Evolutionary conservation across 2,888 invertebrate genomes (phyloP), one percentile per base, ranked within the genome.

Genomic region (Pollenia labialis): DNA sequence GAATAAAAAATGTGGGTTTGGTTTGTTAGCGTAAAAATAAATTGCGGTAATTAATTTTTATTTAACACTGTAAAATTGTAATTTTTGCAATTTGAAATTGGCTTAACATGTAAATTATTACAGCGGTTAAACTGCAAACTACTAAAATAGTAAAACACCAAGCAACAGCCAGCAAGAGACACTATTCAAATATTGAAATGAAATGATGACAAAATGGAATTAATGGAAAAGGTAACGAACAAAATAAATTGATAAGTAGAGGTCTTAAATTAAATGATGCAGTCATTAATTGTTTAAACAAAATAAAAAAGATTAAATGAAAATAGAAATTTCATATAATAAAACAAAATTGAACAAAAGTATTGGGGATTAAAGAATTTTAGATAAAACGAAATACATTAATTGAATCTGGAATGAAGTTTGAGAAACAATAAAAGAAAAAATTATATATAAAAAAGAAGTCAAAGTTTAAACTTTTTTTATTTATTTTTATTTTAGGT

Each of bases 11-110:
- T 42, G 72, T 40, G 77, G 42, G 82, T 56, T 58, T 56, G 23
- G 75, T n/a, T 68, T 75, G 69, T 81, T 54, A 58, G 88, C 85
- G 83, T 88, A 88, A 90, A 90, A 90, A 91, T 90, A 91, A 91
- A 91, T 92, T 90, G 91, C 89, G 90, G 90, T 91, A 91, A 92
- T 91, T 91, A 91, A 91, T 91, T 91, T 91, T 91, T 91, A 91
- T 92, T 91, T 91, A 91, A 90, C 77, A 68, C 90, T 91, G 90
- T 90, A 90, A 91, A 91, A 91, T 90, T 90, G 88, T 88, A 90
- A 90, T 89, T 83, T 89, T 85, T 88, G 89, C 90, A 89, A 90
- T 90, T 91, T 90, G 84, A 90, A 91, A 91, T 91, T 92, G 91
- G 91, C 90, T 91, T 90, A 92, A 90, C 90, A 90, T 90, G 90